Evolutionary conservation across 2,797 vertebrate genomes (phyloP).

Genomic region (Siniperca undulata): DNA sequence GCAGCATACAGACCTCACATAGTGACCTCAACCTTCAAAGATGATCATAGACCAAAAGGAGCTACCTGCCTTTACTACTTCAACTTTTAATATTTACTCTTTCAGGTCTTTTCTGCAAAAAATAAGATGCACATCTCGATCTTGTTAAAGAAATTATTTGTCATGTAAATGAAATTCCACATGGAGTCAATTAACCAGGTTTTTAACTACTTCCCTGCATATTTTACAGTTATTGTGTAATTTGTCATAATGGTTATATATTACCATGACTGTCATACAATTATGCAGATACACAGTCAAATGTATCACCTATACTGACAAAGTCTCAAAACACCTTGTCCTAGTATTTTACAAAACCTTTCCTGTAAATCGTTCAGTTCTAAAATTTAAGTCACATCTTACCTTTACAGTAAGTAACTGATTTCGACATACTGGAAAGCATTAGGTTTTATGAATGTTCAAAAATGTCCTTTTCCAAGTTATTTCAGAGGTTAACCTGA

Average conservation of each 20-base stretch:
- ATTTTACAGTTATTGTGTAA: background rate
- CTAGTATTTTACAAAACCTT: background rate
- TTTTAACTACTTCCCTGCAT: slow-evolving; percentile 1
- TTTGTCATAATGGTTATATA: slow-evolving; percentile 10
- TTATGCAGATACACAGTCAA: background rate
- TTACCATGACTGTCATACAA: background rate
- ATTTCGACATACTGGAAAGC: background rate
- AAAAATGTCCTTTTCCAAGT: slow-evolving; percentile 9
- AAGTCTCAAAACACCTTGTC: background rate
- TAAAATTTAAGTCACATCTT: background rate
- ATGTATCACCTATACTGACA: background rate
- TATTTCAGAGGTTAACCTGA: slow-evolving; percentile 62
- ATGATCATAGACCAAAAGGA: background rate
- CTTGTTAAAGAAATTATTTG: background rate
- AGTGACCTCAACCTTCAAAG: slow-evolving; percentile 9
- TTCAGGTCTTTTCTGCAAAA: background rate
- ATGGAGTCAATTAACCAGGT: background rate
- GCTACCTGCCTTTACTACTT: background rate
- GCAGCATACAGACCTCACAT: background rate
- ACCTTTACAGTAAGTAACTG: background rate
- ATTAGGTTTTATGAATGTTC: background rate
- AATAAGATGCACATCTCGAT: background rate
- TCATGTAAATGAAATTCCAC: slow-evolving; percentile 24
- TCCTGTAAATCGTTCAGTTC: background rate
- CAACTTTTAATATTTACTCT: background rate